These are phyloP conservation scores for Aegithalos caudatus DNA, from an alignment of 2,113 vertebrate species.

Conservation along the genomic window DNA sequence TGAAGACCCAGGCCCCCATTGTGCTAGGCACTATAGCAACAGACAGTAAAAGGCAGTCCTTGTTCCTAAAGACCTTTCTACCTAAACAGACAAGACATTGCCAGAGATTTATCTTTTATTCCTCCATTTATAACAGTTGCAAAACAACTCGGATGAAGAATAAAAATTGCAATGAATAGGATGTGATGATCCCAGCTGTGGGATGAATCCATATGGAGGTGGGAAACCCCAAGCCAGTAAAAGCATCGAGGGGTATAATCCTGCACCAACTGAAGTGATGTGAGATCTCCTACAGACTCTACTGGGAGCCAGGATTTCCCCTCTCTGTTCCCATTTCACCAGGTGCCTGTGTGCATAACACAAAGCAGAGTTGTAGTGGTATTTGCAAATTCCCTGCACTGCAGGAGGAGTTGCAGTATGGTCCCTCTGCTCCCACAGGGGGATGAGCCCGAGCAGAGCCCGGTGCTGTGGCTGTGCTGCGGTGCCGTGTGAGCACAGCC, in stretches of 20 bases:
- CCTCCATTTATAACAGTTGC: background rate
- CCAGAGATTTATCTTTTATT: background rate
- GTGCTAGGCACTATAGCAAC: constrained; percentile 23
- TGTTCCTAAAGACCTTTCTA: background rate
- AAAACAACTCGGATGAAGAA: background rate
- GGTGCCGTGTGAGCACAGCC: background rate
- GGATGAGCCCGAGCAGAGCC: background rate
- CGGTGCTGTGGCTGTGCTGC: background rate
- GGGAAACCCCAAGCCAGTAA: background rate
- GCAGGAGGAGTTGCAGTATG: background rate
- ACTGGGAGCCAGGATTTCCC: background rate
- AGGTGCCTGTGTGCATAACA: background rate
- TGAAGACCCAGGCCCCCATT: background rate
- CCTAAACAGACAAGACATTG: background rate
- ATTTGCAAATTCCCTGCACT: background rate
- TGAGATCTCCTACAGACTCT: background rate
- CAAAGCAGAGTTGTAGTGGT: fast-evolving
- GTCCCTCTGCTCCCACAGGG: background rate
- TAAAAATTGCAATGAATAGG: background rate
- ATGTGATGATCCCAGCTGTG: background rate
- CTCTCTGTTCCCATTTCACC: background rate
- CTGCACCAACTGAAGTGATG: background rate
- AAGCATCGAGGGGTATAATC: background rate
- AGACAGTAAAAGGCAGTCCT: background rate
- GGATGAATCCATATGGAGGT: background rate